Conservation (phyloP, 2,113 vertebrate genomes). For the Pollachius pollachius region DNA sequence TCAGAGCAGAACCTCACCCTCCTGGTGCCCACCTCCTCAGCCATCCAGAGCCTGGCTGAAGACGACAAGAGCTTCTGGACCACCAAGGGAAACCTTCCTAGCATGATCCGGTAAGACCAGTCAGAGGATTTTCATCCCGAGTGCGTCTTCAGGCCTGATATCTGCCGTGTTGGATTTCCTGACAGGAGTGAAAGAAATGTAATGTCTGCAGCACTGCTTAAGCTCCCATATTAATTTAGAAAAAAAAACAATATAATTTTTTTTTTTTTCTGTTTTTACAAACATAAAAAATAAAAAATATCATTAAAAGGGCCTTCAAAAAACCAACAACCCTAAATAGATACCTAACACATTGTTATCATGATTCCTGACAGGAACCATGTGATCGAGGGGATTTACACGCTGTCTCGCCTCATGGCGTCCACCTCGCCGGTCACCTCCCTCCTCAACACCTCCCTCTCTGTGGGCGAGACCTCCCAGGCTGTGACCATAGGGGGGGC, state of each 20-base stretch:
- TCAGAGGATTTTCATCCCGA: neutral
- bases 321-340: neutral
- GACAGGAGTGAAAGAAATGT: too few species aligned
- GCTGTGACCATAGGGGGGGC: conserved; percentile 71
- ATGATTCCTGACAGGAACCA: conserved; percentile 76
- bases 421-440: conserved; percentile 68
- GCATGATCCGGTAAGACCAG: conserved; percentile 78
- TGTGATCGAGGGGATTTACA: conserved; percentile 70
- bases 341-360: neutral
- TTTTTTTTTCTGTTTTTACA: too few species aligned
- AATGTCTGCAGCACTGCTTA: too few species aligned
- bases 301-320: too few species aligned
- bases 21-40: conserved; percentile 80
- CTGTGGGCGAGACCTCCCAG: neutral
- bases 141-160: neutral
- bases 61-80: conserved; percentile 84
- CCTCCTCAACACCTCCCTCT: conserved; percentile 32
- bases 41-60: conserved; percentile 75
- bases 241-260: too few species aligned
- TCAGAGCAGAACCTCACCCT: conserved; percentile 81
- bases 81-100: conserved; percentile 72
- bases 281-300: too few species aligned
- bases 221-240: too few species aligned
- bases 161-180: too few species aligned
- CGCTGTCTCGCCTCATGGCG: conserved; percentile 69